A percentile compares a stretch with the other conserved stretches of the same genome.
These are phyloP conservation scores for Pelosia muscerda DNA, from an alignment of 2,888 invertebrate species.

Conservation along the genomic window DNA sequence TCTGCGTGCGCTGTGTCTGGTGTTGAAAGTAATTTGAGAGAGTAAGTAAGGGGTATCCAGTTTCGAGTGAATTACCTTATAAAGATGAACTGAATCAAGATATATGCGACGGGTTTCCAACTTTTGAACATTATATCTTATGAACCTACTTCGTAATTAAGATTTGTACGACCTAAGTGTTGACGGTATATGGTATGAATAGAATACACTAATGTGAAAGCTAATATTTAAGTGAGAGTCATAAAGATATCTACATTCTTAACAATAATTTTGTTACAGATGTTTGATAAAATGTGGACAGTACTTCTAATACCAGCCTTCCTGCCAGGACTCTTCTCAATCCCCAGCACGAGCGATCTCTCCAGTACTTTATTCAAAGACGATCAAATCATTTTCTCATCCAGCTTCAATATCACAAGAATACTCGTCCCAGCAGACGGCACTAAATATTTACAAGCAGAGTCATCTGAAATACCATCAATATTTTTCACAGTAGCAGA, in stretches of 20 bases:
- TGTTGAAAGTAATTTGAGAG: too few relatives aligned
- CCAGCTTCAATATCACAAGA: slow-evolving; percentile 67
- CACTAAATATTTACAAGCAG: slow-evolving; percentile 57
- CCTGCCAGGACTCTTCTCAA: slow-evolving; percentile 13
- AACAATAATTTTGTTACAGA: slow-evolving; percentile 14
- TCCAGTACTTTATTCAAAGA: slow-evolving; percentile 55
- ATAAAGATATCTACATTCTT: neutral
- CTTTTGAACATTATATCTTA: too few relatives aligned
- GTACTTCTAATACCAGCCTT: neutral
- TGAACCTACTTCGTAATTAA: too few relatives aligned
- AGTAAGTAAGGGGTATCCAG: too few relatives aligned
- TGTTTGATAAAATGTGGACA: slow-evolving; percentile 18
- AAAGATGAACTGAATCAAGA: too few relatives aligned
- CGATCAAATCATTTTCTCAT: slow-evolving; percentile 69
- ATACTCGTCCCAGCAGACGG: slow-evolving; percentile 68
- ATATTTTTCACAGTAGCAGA: slow-evolving; percentile 73
- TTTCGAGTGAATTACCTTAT: too few relatives aligned
- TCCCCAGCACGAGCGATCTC: neutral
- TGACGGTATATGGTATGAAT: too few relatives aligned
- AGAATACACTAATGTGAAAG: too few relatives aligned
- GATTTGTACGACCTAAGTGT: too few relatives aligned
- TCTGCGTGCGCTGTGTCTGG: too few relatives aligned
- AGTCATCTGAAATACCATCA: slow-evolving; percentile 65
- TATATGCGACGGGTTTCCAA: too few relatives aligned
- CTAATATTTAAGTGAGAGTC: neutral